phyloP scores from a whole-genome alignment of 2,888 invertebrate genomes.

The Idaea biselata region DNA sequence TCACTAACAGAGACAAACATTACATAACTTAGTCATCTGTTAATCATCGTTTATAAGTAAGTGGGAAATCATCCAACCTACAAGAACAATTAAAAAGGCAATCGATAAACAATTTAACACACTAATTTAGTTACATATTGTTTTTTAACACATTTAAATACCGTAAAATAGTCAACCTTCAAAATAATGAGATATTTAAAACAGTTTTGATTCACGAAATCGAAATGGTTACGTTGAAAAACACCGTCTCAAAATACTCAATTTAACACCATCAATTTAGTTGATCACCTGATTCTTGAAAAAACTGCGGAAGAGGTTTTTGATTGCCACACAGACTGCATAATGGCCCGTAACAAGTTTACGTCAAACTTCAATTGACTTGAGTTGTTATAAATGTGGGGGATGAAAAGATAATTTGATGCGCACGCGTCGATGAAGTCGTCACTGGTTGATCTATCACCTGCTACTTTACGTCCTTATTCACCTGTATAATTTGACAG shows the following conservation, averaged over 20 bases:
- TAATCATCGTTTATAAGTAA: too few relatives aligned
- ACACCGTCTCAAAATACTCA: constrained; percentile 54
- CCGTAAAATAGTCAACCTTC: constrained; percentile 18
- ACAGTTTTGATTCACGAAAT: constrained; percentile 29
- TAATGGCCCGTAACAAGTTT: constrained; percentile 42
- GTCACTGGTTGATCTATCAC: constrained; percentile 50
- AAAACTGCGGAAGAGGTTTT: constrained; percentile 53
- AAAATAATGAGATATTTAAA: constrained; percentile 29
- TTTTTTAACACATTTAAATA: background rate
- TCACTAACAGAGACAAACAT: too few relatives aligned
- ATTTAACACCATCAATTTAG: constrained; percentile 67
- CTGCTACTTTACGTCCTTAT: constrained; percentile 45
- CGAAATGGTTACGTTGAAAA: constrained; percentile 36
- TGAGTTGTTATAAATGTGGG: constrained; percentile 41
- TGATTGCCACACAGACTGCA: constrained; percentile 54
- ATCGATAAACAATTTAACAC: background rate
- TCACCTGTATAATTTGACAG: constrained; percentile 50
- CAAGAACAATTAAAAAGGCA: constrained; percentile 1
- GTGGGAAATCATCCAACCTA: background rate
- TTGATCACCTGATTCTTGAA: constrained; percentile 37
- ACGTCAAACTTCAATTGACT: constrained; percentile 45
- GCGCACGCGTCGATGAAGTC: constrained; percentile 69
- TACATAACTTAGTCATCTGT: too few relatives aligned
- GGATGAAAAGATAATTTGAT: constrained; percentile 57
- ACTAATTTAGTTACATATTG: background rate